phyloP scores from a whole-genome alignment of 2,797 vertebrate genomes.

The Anomalospiza imberbis region DNA sequence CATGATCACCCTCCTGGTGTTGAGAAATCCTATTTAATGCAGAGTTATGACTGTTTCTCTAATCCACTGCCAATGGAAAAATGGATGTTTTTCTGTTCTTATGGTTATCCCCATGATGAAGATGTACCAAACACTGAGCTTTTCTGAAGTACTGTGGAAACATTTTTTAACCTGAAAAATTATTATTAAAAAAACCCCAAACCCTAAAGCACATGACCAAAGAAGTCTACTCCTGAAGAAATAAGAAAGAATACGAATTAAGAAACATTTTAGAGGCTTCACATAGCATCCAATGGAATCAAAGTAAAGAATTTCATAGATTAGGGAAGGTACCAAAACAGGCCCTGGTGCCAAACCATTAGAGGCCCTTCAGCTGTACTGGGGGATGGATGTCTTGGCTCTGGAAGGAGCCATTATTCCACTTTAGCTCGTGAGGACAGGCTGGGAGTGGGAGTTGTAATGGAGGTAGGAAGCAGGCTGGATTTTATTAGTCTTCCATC shows the following conservation, averaged over 20 bases:
- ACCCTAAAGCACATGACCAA: background rate
- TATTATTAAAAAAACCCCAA: accelerated
- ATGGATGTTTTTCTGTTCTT: background rate
- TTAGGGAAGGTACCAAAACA: background rate
- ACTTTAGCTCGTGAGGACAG: background rate
- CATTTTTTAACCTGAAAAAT: background rate
- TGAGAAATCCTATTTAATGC: background rate
- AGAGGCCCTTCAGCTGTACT: background rate
- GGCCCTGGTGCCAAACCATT: background rate
- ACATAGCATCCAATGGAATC: background rate
- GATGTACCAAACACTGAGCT: background rate
- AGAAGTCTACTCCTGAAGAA: background rate
- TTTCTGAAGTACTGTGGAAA: background rate
- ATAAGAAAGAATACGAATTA: background rate
- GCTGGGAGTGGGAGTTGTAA: slow-evolving; percentile 23
- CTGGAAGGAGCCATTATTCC: slow-evolving; percentile 23
- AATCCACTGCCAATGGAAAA: background rate
- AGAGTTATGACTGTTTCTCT: background rate
- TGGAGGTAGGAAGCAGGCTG: slow-evolving; percentile 50
- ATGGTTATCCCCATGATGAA: background rate
- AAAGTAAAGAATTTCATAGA: background rate
- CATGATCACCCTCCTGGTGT: background rate
- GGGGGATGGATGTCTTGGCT: background rate
- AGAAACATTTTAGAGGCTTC: background rate
- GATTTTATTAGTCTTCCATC: slow-evolving; percentile 70